Evolutionary conservation across 2,113 vertebrate genomes (phyloP), one percentile per base, ranked within the genome.

Genomic region (Sakesphorus luctuosus): DNA sequence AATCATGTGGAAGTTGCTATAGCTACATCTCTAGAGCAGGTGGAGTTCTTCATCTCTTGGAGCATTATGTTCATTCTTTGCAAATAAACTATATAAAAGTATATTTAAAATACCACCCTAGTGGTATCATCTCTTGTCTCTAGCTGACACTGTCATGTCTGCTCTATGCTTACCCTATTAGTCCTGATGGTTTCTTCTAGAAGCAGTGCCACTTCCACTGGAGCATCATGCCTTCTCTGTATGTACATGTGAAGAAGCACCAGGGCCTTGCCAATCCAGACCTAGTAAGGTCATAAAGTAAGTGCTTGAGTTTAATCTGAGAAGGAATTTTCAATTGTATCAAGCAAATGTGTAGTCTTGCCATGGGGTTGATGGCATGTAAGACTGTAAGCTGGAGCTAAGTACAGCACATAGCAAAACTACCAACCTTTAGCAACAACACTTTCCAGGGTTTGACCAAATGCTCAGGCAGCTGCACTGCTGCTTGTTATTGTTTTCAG

Each of bases 1-100:
- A 93, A 89, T 96, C 69, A 15, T 93, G 92, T 90, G 88, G 79
- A 96, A 65, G 96, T 97, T 97, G 96, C 96, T 96, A 96, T 97
- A 97, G 96, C 86, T 97, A 97, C 96, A 87, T 92, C 56, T 86
- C 93, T 68, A 89, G 83, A 95, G 93, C 94, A 96, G 96, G 93
- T 96, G 94, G 93, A 94, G 68, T 87, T 97, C 94, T 88, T 86
- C 69, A 0, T 90, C 90, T 94, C 88, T 84, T 63, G 56, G 61
- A 97, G 92, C 59, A 61, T 92, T 96, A 93, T 95, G 85, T 78
- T 96, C 76, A 0, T 95, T 95, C 92, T 92, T 93, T 71, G 72
- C 76, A 93, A 96, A 94, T 81, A 96, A 95, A 75, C 38, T 9
- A 2, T 73, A 10, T 55, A 90, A 78, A 38, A 80, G 13, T 88